phyloP scores from a whole-genome alignment of 2,888 invertebrate genomes.

The Melikaiella ostensackeni region DNA sequence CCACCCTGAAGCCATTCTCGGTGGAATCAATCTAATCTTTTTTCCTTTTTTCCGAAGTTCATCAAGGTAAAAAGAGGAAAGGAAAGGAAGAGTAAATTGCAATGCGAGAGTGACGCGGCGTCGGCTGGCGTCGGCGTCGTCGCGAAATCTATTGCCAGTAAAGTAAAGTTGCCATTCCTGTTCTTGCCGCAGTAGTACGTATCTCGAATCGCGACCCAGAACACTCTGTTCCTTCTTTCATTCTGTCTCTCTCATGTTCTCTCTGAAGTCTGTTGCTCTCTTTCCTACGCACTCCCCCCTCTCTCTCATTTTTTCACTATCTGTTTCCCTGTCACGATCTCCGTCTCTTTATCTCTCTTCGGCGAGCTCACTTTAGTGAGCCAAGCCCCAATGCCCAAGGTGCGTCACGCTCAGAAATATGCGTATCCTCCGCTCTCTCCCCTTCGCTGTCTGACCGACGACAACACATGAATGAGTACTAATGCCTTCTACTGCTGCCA shows the following conservation, averaged over 20 bases:
- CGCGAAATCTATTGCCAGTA: conserved; percentile 9
- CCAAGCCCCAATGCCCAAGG: conserved; percentile 68
- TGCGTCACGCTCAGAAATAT: conserved; percentile 72
- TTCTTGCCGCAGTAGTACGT: neutral
- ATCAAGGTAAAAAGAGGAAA: neutral
- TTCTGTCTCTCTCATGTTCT: neutral
- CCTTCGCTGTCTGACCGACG: conserved; percentile 21
- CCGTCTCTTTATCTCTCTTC: conserved; percentile 43
- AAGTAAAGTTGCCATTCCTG: conserved; percentile 39
- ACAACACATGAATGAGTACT: conserved; percentile 33
- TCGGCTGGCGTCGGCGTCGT: conserved; percentile 31
- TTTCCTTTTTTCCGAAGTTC: neutral
- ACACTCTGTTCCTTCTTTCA: conserved; percentile 33
- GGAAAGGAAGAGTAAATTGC: conserved; percentile 29
- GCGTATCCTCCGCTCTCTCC: conserved; percentile 51
- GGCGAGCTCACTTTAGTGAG: conserved; percentile 47
- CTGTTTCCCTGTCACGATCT: conserved; percentile 39
- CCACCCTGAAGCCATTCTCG: too few species aligned
- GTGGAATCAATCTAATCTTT: too few species aligned
- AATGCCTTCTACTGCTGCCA: conserved; percentile 12
- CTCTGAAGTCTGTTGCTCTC: conserved; percentile 5
- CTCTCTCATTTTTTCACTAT: neutral
- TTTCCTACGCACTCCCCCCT: neutral
- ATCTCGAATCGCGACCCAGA: conserved; percentile 12
- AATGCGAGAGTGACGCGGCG: conserved; percentile 19